Percentiles rank a stretch among this genome's conserved stretches.
These are phyloP conservation scores for Ranitomeya variabilis DNA, from an alignment of 2,113 vertebrate species.

Conservation along the genomic window DNA sequence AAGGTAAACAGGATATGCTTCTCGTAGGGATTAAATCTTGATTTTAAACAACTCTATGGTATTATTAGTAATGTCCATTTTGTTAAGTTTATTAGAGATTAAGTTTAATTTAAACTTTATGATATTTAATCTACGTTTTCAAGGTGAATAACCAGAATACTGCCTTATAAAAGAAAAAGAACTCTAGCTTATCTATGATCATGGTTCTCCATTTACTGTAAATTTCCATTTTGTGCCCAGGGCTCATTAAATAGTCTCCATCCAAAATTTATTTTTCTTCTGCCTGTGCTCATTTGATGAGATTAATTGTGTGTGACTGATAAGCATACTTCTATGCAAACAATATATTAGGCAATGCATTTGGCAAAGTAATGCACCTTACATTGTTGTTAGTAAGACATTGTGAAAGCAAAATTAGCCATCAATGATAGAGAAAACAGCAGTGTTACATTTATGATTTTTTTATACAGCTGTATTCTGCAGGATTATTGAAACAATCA, in stretches of 20 bases:
- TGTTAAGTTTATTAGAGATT: not conserved
- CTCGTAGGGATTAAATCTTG: slow-evolving; percentile 3
- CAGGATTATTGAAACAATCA: not conserved
- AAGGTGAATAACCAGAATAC: too few species aligned
- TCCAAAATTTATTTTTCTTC: slow-evolving; percentile 7
- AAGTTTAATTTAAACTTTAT: not conserved
- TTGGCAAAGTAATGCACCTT: not conserved
- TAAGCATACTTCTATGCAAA: not conserved
- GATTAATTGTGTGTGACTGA: slow-evolving; percentile 24
- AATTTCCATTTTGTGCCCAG: not conserved
- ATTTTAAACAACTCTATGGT: slow-evolving; percentile 19
- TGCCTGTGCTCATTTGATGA: slow-evolving; percentile 26
- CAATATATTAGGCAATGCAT: slow-evolving; percentile 3
- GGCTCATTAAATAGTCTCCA: slow-evolving; percentile 19
- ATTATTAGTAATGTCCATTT: not conserved
- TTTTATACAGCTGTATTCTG: not conserved
- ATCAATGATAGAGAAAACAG: not conserved
- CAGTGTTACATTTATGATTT: not conserved
- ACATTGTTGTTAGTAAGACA: not conserved
- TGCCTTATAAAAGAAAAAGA: not conserved
- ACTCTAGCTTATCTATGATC: slow-evolving; percentile 6
- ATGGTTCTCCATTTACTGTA: slow-evolving; percentile 1
- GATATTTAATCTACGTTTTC: not conserved
- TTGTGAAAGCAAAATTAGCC: not conserved
- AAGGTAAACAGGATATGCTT: slow-evolving; percentile 12